Evolutionary conservation across 2,113 vertebrate species (phyloP).

Genomic region (Anthoscopus minutus): DNA sequence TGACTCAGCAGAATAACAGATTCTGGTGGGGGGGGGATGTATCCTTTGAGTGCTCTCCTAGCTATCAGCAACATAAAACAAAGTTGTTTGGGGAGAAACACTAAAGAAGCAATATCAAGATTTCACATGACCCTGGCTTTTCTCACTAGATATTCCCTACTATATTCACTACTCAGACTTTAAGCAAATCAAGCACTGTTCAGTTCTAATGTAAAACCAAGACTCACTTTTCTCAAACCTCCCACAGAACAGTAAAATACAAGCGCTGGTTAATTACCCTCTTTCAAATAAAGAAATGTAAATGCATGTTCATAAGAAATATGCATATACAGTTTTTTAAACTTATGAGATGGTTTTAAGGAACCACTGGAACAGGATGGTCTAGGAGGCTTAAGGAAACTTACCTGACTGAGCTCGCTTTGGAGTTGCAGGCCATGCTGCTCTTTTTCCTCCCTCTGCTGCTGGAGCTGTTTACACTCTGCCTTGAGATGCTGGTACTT

Average conservation of each 20-base stretch:
- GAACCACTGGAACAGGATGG: neutral
- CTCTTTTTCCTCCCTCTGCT: conserved; percentile 91
- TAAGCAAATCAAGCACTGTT: neutral
- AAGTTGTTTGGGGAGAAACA: neutral
- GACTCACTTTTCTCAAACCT: neutral
- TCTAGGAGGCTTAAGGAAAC: neutral
- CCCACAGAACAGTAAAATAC: neutral
- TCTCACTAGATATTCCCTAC: neutral
- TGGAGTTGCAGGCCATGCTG: conserved; percentile 87
- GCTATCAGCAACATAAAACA: neutral
- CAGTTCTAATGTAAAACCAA: neutral
- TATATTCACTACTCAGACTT: neutral
- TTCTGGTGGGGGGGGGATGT: accelerated
- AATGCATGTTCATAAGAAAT: neutral
- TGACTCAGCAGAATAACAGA: neutral
- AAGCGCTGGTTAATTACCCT: neutral
- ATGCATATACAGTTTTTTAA: neutral
- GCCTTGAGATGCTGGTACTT: conserved; percentile 88
- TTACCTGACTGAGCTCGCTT: conserved; percentile 89
- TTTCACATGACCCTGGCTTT: neutral
- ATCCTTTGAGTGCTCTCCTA: neutral
- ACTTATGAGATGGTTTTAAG: neutral
- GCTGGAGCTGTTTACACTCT: conserved; percentile 90
- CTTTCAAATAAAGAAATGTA: neutral
- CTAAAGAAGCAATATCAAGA: neutral